Conservation (phyloP, 2,888 invertebrate genomes). For the Nomada flava region DNA sequence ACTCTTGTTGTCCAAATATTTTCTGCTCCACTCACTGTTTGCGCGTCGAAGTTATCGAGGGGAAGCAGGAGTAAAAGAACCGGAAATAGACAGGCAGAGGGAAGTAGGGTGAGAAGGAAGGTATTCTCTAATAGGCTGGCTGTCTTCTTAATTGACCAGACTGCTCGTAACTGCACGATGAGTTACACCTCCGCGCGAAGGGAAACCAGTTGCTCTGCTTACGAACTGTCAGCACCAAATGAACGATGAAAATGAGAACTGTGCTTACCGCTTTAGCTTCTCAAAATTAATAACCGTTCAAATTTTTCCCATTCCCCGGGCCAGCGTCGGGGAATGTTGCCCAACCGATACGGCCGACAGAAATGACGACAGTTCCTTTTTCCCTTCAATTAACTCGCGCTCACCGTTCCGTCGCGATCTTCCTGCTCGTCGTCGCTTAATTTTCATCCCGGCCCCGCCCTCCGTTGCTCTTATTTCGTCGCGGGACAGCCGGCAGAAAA, state of each 20-base stretch:
- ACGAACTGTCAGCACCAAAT: slow-evolving; percentile 24
- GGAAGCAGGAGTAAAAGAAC: slow-evolving; percentile 1
- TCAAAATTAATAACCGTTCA: slow-evolving; percentile 15
- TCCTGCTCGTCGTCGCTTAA: slow-evolving; percentile 29
- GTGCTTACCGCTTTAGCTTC: not conserved
- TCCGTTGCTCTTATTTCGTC: slow-evolving; percentile 37
- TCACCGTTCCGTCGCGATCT: slow-evolving; percentile 8
- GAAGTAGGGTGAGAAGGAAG: slow-evolving; percentile 8
- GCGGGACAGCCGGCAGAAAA: slow-evolving; percentile 38
- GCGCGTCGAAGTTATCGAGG: not conserved
- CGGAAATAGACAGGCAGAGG: slow-evolving; percentile 23
- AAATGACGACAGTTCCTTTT: slow-evolving; percentile 1
- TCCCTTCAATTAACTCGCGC: slow-evolving; percentile 36
- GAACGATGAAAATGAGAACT: not conserved
- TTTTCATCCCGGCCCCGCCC: slow-evolving; percentile 13
- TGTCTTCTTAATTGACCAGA: slow-evolving; percentile 66
- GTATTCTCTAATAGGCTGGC: slow-evolving; percentile 46
- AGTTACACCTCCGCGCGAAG: slow-evolving; percentile 40
- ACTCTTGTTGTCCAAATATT: not conserved
- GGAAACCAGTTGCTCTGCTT: not conserved
- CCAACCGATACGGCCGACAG: not conserved
- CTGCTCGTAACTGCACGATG: slow-evolving; percentile 59
- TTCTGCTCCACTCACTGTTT: not conserved
- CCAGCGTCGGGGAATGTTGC: not conserved
- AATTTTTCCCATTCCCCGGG: not conserved